phyloP scores from a whole-genome alignment of 2,113 vertebrate species.

The Cinclus mexicanus region DNA sequence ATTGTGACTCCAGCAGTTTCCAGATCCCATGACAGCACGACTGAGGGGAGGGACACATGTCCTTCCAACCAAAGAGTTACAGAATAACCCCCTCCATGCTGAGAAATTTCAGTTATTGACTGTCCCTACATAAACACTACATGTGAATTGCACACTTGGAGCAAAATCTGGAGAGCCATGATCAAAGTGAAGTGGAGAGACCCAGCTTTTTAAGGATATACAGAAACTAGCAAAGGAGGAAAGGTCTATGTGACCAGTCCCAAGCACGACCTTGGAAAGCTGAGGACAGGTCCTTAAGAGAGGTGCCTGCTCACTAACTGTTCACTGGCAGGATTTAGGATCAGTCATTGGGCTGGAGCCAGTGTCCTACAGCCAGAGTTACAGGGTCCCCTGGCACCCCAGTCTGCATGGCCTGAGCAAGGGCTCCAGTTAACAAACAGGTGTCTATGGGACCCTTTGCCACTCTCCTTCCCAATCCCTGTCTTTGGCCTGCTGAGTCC shows the following conservation, averaged over 20 bases:
- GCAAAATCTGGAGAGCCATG: background rate
- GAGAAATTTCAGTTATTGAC: background rate
- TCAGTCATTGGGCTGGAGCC: background rate
- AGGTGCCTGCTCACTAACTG: background rate
- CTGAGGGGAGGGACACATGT: background rate
- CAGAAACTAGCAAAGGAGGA: background rate
- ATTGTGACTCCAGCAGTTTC: background rate
- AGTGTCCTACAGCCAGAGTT: background rate
- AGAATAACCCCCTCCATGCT: background rate
- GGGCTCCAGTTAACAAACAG: background rate
- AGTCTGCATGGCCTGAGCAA: background rate
- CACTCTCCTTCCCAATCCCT: background rate
- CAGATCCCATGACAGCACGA: background rate
- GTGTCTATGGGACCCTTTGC: background rate
- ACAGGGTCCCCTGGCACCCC: background rate
- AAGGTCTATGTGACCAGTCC: background rate
- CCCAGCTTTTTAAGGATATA: background rate
- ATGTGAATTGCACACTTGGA: background rate
- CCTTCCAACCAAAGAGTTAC: background rate
- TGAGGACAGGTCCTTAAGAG: background rate
- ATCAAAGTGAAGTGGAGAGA: background rate
- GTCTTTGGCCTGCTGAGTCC: background rate
- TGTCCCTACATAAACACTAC: slow-evolving; percentile 37
- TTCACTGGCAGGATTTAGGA: background rate
- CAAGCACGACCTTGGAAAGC: background rate